Conservation (phyloP, 1,140 invertebrate species). For the Rhizoglyphus robini region DNA sequence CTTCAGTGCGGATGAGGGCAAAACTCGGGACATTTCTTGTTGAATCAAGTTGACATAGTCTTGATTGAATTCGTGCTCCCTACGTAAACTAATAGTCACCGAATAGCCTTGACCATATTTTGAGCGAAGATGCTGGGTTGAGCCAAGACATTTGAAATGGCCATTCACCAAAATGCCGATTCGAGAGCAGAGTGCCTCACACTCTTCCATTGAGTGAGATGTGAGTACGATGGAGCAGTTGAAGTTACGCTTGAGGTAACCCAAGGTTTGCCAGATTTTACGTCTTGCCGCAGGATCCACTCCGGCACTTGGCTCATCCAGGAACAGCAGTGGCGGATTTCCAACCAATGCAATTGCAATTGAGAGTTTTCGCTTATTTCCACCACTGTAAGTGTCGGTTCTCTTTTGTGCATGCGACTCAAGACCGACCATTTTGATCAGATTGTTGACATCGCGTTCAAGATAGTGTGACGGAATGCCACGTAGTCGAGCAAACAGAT, state of each 20-base stretch:
- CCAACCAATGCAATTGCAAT: slow-evolving; percentile 39
- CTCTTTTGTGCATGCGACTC: slow-evolving; percentile 26
- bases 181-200: slow-evolving; percentile 67
- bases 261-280: slow-evolving; percentile 31
- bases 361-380: slow-evolving; percentile 44
- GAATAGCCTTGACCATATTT: slow-evolving; percentile 49
- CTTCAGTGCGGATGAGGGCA: neutral
- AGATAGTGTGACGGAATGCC: slow-evolving; percentile 33
- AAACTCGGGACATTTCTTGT: neutral
- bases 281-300: slow-evolving; percentile 38
- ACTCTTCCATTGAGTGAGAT: slow-evolving; percentile 62
- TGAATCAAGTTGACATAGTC: too few species aligned
- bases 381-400: slow-evolving; percentile 35
- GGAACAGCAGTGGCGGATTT: slow-evolving; percentile 31
- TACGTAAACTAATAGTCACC: slow-evolving; percentile 29
- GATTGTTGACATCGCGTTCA: slow-evolving; percentile 27
- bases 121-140: slow-evolving; percentile 50
- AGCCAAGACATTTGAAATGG: slow-evolving; percentile 53
- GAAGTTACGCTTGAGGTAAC: slow-evolving; percentile 19
- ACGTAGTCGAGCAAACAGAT: slow-evolving; percentile 36
- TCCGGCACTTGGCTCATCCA: slow-evolving; percentile 35
- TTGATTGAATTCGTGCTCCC: neutral
- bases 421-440: slow-evolving; percentile 27
- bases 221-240: slow-evolving; percentile 37
- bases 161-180: slow-evolving; percentile 79